These are phyloP conservation scores for Pseudeuparius sepicola DNA, from an alignment of 2,888 invertebrate genomes.

Conservation along the genomic window DNA sequence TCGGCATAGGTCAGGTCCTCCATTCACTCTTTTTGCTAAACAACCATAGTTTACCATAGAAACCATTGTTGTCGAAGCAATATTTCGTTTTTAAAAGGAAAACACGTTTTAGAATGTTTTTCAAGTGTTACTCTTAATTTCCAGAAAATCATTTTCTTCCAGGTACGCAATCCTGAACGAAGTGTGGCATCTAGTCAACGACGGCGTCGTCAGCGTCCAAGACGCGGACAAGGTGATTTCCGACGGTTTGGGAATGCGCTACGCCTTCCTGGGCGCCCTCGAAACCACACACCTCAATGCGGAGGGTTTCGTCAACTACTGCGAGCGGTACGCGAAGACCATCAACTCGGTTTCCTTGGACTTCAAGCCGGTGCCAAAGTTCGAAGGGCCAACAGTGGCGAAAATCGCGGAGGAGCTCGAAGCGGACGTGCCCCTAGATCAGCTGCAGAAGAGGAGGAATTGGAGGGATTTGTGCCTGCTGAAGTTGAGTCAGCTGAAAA, in stretches of 20 bases:
- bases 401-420: conserved; percentile 65
- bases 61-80: too few species aligned
- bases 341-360: conserved; percentile 58
- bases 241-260: conserved; percentile 88
- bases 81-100: too few species aligned
- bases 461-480: conserved; percentile 81
- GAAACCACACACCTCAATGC: conserved; percentile 94
- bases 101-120: too few species aligned
- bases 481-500: conserved; percentile 68
- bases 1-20: too few species aligned
- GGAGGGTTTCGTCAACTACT: conserved; percentile 64
- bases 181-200: conserved; percentile 78
- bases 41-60: too few species aligned
- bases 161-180: conserved; percentile 90
- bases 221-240: conserved; percentile 92
- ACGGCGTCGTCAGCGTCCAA: conserved; percentile 72
- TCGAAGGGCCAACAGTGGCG: conserved; percentile 56
- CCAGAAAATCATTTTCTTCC: conserved; percentile 22
- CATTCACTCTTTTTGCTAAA: too few species aligned
- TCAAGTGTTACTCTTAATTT: too few species aligned
- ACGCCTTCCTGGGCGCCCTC: conserved; percentile 89
- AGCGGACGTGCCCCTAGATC: conserved; percentile 61
- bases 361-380: conserved; percentile 64
- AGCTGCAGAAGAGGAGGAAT: conserved; percentile 60
- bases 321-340: conserved; percentile 49